Evolutionary conservation across 2,888 invertebrate genomes (phyloP).

Genomic region (Panzeria rudis): DNA sequence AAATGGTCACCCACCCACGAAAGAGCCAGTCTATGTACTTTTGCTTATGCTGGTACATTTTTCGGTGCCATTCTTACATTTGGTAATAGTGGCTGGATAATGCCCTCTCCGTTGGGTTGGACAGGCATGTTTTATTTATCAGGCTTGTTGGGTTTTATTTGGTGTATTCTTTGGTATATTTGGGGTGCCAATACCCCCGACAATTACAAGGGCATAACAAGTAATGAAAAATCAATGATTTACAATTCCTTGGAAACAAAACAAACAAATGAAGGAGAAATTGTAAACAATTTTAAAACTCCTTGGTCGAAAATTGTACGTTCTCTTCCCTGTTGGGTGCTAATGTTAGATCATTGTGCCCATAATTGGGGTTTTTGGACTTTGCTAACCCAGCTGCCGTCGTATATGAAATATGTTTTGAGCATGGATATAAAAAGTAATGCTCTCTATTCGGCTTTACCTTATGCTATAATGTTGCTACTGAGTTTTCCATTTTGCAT

Average conservation of each 20-base stretch:
- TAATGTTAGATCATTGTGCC: slow-evolving; percentile 88
- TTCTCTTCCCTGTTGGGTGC: slow-evolving; percentile 90
- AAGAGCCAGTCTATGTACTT: slow-evolving; percentile 87
- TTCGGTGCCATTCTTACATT: slow-evolving; percentile 91
- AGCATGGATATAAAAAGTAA: slow-evolving; percentile 89
- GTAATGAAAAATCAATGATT: slow-evolving; percentile 87
- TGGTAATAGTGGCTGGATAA: slow-evolving; percentile 88
- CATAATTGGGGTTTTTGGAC: slow-evolving; percentile 93
- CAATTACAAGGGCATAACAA: slow-evolving; percentile 86
- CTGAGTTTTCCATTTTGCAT: slow-evolving; percentile 89
- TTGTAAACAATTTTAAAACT: slow-evolving; percentile 81
- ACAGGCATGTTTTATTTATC: slow-evolving; percentile 90
- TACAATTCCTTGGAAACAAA: slow-evolving; percentile 85
- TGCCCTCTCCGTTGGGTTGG: slow-evolving; percentile 89
- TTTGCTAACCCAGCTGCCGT: slow-evolving; percentile 91
- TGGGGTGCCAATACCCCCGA: slow-evolving; percentile 88
- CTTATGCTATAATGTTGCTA: slow-evolving; percentile 90
- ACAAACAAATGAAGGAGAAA: slow-evolving; percentile 73
- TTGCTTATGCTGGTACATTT: slow-evolving; percentile 89
- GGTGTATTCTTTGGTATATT: slow-evolving; percentile 86
- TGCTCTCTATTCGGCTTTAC: slow-evolving; percentile 88
- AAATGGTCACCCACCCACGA: slow-evolving; percentile 89
- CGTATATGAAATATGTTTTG: slow-evolving; percentile 90
- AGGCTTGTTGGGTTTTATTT: slow-evolving; percentile 86
- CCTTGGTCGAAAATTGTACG: slow-evolving; percentile 91